Conservation (phyloP, 2,888 invertebrate species). For the Leucoma salicis region DNA sequence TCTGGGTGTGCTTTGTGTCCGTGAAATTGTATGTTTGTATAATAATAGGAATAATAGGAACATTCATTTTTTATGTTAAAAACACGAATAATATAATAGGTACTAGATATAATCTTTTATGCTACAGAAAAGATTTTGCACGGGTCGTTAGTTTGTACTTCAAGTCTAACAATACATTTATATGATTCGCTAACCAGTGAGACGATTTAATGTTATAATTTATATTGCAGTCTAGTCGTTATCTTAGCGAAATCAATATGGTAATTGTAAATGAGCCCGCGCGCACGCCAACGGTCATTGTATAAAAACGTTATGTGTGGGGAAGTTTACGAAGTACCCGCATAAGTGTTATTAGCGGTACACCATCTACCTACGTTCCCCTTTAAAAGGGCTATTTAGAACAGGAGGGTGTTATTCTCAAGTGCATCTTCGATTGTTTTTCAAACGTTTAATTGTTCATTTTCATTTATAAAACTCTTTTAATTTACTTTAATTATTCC, state of each 20-base stretch:
- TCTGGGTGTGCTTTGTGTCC: too few relatives aligned
- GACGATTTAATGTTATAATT: conserved; percentile 39
- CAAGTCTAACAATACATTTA: too few relatives aligned
- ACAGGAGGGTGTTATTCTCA: conserved; percentile 58
- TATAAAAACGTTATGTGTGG: conserved; percentile 43
- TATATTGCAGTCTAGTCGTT: conserved; percentile 38
- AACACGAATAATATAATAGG: too few relatives aligned
- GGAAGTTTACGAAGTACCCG: conserved; percentile 61
- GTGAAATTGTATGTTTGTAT: too few relatives aligned
- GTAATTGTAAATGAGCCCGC: conserved; percentile 46
- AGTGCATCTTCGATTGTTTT: conserved; percentile 50
- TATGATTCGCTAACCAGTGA: conserved; percentile 16
- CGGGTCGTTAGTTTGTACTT: too few relatives aligned
- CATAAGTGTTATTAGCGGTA: conserved; percentile 69
- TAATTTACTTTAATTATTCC: too few relatives aligned
- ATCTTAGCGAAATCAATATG: conserved; percentile 67
- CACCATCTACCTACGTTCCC: conserved; percentile 58
- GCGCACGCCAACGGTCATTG: conserved; percentile 47
- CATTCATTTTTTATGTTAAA: too few relatives aligned
- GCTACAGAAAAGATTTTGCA: too few relatives aligned
- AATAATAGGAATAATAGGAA: too few relatives aligned
- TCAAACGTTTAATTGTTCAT: conserved; percentile 24
- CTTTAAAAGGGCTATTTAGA: conserved; percentile 59
- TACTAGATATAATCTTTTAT: too few relatives aligned
- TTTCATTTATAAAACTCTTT: conserved; percentile 27